Evolutionary conservation across 2,797 vertebrate genomes (phyloP).

Genomic region (Phrynocephalus vlangalii): DNA sequence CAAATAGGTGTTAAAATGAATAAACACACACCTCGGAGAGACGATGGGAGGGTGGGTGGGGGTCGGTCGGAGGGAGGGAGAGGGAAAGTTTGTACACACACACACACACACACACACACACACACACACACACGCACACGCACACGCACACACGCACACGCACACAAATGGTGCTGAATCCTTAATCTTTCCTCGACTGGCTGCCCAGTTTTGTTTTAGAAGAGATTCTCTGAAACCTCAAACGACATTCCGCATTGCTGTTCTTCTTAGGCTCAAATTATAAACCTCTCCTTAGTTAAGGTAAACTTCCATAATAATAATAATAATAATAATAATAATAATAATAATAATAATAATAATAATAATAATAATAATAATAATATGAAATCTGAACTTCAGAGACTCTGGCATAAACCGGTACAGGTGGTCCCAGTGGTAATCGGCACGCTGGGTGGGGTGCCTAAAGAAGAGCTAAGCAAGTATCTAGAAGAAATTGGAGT

Average conservation of each 20-base stretch:
- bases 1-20: constrained; percentile 61
- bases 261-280: neutral
- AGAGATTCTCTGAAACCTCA: neutral
- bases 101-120: too few species aligned
- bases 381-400: too few species aligned
- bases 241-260: neutral
- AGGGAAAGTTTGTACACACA: neutral
- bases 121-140: too few species aligned
- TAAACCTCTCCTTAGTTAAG: neutral
- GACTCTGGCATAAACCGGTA: too few species aligned
- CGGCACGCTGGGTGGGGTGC: too few species aligned
- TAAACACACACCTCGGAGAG: neutral
- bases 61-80: too few species aligned
- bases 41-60: neutral
- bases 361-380: too few species aligned
- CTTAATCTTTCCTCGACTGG: neutral
- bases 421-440: too few species aligned
- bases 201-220: neutral
- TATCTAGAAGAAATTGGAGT: too few species aligned
- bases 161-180: neutral
- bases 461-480: too few species aligned
- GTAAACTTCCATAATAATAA: constrained; percentile 11
- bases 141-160: too few species aligned
- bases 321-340: neutral
- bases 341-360: too few species aligned